Evolutionary conservation across 2,113 vertebrate genomes (phyloP).

Genomic region (Bettongia penicillata): DNA sequence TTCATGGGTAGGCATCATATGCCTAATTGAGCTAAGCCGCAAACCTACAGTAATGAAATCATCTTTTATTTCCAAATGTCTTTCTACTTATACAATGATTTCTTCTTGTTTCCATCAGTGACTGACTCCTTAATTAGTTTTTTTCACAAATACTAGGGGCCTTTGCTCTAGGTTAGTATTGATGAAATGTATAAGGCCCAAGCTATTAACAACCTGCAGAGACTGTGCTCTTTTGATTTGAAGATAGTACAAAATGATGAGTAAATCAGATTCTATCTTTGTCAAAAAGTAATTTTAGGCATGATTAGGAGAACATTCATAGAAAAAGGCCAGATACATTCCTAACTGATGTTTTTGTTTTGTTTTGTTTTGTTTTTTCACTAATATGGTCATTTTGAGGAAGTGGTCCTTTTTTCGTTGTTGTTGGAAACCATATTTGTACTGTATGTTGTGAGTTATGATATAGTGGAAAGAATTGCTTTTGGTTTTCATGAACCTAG

Average conservation of each 20-base stretch:
- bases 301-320: not conserved
- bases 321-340: not conserved
- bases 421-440: not conserved
- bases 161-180: too few species aligned
- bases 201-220: too few species aligned
- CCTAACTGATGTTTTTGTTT: not conserved
- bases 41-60: not conserved
- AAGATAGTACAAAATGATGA: too few species aligned
- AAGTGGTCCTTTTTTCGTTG: not conserved
- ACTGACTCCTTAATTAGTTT: too few species aligned
- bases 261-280: too few species aligned
- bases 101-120: too few species aligned
- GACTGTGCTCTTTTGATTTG: too few species aligned
- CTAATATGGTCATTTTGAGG: not conserved
- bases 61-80: not conserved
- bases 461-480: not conserved
- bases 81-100: not conserved
- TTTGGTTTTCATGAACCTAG: not conserved
- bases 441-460: not conserved
- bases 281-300: not conserved
- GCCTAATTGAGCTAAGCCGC: not conserved
- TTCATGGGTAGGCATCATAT: not conserved
- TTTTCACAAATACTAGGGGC: too few species aligned
- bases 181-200: too few species aligned
- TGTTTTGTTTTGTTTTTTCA: too few species aligned